These are phyloP conservation scores for Dynastes grantii DNA, from an alignment of 2,888 invertebrate species.

Conservation along the genomic window DNA sequence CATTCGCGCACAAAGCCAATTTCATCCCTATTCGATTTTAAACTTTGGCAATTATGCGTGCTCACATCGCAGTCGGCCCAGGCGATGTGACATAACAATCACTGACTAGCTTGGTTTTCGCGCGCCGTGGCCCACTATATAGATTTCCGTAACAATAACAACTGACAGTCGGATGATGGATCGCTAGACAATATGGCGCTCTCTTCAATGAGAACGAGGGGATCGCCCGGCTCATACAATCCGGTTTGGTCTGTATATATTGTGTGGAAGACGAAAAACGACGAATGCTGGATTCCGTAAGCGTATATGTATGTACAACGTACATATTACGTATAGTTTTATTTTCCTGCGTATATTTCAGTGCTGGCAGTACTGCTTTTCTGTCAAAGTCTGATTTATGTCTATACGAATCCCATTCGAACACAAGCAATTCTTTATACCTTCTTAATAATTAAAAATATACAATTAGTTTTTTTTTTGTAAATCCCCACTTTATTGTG, in stretches of 20 bases:
- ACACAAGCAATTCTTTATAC: too few species aligned
- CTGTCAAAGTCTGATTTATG: too few species aligned
- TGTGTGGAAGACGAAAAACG: constrained; percentile 33
- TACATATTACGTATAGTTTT: background rate
- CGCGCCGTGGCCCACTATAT: constrained; percentile 63
- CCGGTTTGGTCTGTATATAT: constrained; percentile 28
- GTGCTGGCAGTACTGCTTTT: too few species aligned
- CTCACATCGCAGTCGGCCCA: constrained; percentile 64
- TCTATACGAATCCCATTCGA: too few species aligned
- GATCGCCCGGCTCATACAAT: constrained; percentile 32
- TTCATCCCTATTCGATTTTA: constrained; percentile 67
- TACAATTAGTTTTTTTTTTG: too few species aligned
- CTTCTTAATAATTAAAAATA: too few species aligned
- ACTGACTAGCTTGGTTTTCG: constrained; percentile 40
- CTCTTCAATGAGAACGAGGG: constrained; percentile 49
- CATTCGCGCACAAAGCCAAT: constrained; percentile 69
- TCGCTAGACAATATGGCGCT: constrained; percentile 69
- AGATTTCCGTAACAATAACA: constrained; percentile 70
- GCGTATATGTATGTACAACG: background rate
- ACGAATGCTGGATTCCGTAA: background rate
- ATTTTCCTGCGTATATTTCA: background rate
- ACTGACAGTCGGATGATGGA: constrained; percentile 70
- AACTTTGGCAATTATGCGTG: constrained; percentile 70
- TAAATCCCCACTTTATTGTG: too few species aligned
- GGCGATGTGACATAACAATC: constrained; percentile 65